These are phyloP conservation scores for Halocynthia aurantium DNA, from an alignment of 23 tunicate species.

Conservation along the genomic window DNA sequence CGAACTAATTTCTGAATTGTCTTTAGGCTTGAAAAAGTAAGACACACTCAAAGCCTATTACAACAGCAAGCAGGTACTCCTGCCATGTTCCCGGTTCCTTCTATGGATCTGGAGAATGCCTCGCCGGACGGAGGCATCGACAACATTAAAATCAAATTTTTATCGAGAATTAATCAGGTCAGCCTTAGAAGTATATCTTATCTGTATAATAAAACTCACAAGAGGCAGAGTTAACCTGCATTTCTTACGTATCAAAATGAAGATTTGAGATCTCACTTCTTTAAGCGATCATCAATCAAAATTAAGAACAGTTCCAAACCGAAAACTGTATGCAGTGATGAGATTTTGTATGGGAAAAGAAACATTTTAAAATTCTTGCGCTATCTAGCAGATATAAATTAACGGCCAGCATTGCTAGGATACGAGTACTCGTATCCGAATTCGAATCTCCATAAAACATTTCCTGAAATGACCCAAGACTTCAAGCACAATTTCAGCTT, in stretches of 20 bases:
- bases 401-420: too few species aligned
- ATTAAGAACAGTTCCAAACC: too few species aligned
- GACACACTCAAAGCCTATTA: slow-evolving; percentile 44
- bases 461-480: neutral
- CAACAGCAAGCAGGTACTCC: slow-evolving; percentile 25
- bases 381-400: too few species aligned
- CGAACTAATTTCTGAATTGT: neutral
- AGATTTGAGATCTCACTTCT: too few species aligned
- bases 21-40: slow-evolving; percentile 66
- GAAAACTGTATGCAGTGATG: too few species aligned
- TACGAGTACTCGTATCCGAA: neutral
- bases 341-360: too few species aligned
- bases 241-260: too few species aligned
- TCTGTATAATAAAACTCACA: neutral
- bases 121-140: slow-evolving; percentile 33
- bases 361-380: too few species aligned
- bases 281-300: too few species aligned
- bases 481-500: neutral
- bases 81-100: slow-evolving; percentile 4
- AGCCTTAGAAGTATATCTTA: neutral
- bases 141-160: slow-evolving; percentile 63
- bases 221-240: too few species aligned
- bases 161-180: slow-evolving; percentile 78
- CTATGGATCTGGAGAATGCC: slow-evolving; percentile 12
- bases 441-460: neutral